Base-by-base conservation (phyloP, 2,113 vertebrate genomes). In the Hydropotes inermis region DNA sequence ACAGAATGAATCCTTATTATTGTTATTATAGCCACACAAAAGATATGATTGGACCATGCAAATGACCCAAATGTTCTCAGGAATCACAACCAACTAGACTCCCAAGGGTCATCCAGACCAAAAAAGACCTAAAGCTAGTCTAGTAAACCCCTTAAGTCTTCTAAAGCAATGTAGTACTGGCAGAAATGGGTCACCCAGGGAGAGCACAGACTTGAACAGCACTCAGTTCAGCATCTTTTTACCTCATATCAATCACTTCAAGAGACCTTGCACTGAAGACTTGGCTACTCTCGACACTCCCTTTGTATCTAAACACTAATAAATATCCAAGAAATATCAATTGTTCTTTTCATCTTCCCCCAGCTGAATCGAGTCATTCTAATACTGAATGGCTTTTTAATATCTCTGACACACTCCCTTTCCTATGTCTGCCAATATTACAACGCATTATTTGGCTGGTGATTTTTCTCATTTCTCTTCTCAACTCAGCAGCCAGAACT, bases 341-440 rank as follows among this genome's bases (percentile, higher is more conserved):
- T 97, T 95, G 43, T 95, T 92, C 95, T 89, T 97, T 93, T 95
- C 93, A 94, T 97, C 74, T 87, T 96, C 57, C 36, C 82, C 84
- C 23, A 70, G 25, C 52, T 93, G 83, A 97, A 95, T 87, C 27
- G 1, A 94, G 87, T 95, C 96, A 87, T 93, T 87, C 89, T 92
- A 89, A 94, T 55, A 45, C 33, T 58, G 61, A 95, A 96, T 74
- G 95, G 47, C 84, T 97, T 97, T 95, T 96, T 97, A 97, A 97
- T 97, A 61, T 97, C 95, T 96, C 91, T 93, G 91, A 88, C 89
- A 93, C 87, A 55, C 88, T 96, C 94, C 21, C 87, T 47, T 87
- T 95, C 70, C 50, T 57, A 60, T 33, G 87, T 85, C 95, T 98
- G 98, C 97, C 98, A 98, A 90, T 97, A 79, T 91, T 81, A 93